Evolutionary conservation across 1,140 invertebrate genomes (phyloP), one percentile per base, ranked within the genome.

Genomic region (Leptopilina clavipes): DNA sequence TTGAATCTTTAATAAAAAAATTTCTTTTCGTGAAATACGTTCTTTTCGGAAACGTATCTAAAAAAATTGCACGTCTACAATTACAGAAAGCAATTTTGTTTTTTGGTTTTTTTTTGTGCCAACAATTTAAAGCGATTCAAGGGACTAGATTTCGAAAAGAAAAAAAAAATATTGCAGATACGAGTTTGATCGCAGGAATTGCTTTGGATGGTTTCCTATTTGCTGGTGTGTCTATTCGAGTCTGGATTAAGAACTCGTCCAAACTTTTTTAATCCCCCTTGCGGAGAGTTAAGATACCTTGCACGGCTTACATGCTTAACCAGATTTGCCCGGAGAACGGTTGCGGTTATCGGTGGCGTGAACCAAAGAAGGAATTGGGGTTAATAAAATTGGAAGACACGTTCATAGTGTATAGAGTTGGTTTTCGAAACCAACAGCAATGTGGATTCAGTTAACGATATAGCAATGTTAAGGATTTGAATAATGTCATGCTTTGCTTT

Each of bases 311-410:
- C 11, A 31, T 65, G 8, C 56, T 65, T 65, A 65, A 31, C 19
- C 22, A 65, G 59, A 65, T 65, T n/a, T 65, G 37, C 37, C 2
- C 37, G 37, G 59, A 65, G 25, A 31, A 19, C 22, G 22, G n/a
- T 45, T 12, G 11, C 25, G 59, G 25, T 11, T 65, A 31, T 65
- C 19, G 22, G 59, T 7, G 59, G 6, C 37, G 37, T 37, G 56
- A 65, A 8, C 59, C 59, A n/a, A 31, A 10, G 37, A 40, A 6
- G 11, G 25, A 31, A n/a, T n/a, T n/a, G 25, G 25, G 14, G 59
- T n/a, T 17, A 14, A 59, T 65, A 37, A 65, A 65, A 65, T 65
- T 65, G 25, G 59, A 65, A 65, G 59, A 65, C 19, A 25, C 59
- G 11, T 1, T 44, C 43, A n/a, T n/a, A 2, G 14, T 59, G 19